Base-by-base conservation (phyloP, 2,797 vertebrate genomes). In the Ctenopoma multispine region DNA sequence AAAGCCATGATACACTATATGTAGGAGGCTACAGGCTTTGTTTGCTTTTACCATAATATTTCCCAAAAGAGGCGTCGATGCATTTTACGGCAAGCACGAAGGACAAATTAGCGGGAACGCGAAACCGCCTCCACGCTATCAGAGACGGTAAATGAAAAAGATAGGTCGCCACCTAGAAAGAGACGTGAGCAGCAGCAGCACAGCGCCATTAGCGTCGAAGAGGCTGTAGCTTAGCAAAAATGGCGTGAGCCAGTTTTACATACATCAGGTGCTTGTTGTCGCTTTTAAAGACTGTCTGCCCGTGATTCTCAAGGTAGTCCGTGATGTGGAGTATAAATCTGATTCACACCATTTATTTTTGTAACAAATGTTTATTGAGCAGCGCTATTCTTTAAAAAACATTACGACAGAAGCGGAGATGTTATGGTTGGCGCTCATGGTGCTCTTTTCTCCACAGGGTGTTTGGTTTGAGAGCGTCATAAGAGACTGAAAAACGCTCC, bases 161-260 rank as follows among this genome's bases (percentile, higher is more conserved):
- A 80, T 54, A 4, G 1, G 20, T 24, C 56, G 2, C 56, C 7
- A 0, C 5, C 13, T 12, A 10, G 6, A 43, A 55, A 47, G 1
- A 48, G 1, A 27, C 36, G 23, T 2, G 12, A n/a, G 1, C 5
- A 3, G 27, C 5, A 3, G 27, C 20, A 18, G 3, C 31, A 0
- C 1, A 8, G 57, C 75, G 77, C 83, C 73, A 84, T 88, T 83
- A 79, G 50, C 47, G 61, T 43, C 1, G 4, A 31, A 20, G 6
- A 15, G 21, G 57, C 23, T 13, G 11, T 51, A 74, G 77, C 63
- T 53, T 76, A 74, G 77, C 69, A 85, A 86, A 87, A 41, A 85
- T 87, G 82, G 77, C 75, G 77, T 46, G 65, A 0, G 55, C 6
- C 11, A 1, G 4, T 56, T 69, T 38, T 61, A 1, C 3, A 43